Conservation (phyloP, 2,888 invertebrate species). For the Rotaria magnacalcarata region DNA sequence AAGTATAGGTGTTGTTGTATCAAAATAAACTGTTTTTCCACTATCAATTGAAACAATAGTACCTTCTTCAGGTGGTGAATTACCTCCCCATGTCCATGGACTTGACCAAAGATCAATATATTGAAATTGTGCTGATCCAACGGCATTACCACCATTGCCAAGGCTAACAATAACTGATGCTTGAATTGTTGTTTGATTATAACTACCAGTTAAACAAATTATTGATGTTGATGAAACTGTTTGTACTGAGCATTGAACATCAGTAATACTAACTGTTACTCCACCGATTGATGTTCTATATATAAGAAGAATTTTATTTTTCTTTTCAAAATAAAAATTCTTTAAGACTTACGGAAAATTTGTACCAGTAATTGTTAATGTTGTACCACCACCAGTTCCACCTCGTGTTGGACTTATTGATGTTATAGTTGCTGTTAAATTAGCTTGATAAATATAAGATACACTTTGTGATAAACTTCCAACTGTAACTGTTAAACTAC, state of each 20-base stretch:
- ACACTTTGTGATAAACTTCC: background rate
- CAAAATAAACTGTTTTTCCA: conserved; percentile 54
- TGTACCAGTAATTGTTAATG: conserved; percentile 39
- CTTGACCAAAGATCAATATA: conserved; percentile 57
- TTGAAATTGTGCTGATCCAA: conserved; percentile 48
- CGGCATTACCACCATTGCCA: background rate
- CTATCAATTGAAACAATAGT: conserved; percentile 54
- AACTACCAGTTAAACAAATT: conserved; percentile 40
- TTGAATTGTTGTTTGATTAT: conserved; percentile 29
- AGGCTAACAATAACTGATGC: background rate
- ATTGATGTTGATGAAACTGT: conserved; percentile 28
- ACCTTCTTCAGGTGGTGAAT: conserved; percentile 51
- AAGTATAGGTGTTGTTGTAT: conserved; percentile 53
- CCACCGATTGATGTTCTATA: background rate
- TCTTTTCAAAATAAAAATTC: background rate
- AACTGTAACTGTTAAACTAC: background rate
- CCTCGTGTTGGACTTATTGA: conserved; percentile 30
- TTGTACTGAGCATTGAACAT: background rate
- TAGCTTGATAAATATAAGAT: conserved; percentile 34
- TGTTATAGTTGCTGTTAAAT: conserved; percentile 33
- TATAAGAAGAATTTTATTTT: background rate
- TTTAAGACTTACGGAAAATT: conserved; percentile 38
- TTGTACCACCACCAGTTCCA: conserved; percentile 46
- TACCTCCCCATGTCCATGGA: conserved; percentile 52
- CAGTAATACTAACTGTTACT: conserved; percentile 34